Conservation (phyloP, 1,140 invertebrate genomes). For the Drosophila murphyi region DNA sequence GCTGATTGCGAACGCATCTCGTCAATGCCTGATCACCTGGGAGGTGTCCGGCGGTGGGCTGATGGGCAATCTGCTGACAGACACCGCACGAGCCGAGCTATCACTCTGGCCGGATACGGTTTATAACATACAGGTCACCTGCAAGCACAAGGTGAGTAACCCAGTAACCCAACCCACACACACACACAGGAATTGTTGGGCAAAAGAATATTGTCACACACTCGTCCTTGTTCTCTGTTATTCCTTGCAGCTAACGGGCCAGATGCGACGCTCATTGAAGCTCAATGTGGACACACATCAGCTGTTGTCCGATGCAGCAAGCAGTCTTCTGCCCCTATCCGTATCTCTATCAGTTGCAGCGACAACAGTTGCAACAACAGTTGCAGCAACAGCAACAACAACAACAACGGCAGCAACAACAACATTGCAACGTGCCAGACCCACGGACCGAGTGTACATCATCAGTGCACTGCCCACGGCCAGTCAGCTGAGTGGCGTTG, state of each 20-base stretch:
- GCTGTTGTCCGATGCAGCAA: conserved; percentile 52
- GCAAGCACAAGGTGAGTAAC: conserved; percentile 81
- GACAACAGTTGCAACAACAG: neutral
- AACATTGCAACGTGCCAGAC: conserved; percentile 24
- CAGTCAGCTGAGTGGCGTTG: conserved; percentile 67
- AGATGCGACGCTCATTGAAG: conserved; percentile 78
- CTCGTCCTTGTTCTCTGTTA: neutral
- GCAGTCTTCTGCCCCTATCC: conserved; percentile 7
- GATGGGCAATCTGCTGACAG: conserved; percentile 93
- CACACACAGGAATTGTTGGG: neutral
- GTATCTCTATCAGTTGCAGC: neutral
- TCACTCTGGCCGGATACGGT: conserved; percentile 92
- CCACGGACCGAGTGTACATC: conserved; percentile 73
- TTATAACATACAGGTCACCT: conserved; percentile 90
- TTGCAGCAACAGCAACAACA: neutral
- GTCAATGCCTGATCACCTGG: conserved; percentile 92
- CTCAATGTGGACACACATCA: conserved; percentile 75
- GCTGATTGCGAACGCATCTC: conserved; percentile 86
- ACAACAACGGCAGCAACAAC: conserved; percentile 6
- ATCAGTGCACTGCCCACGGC: conserved; percentile 69
- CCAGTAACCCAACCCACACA: no score
- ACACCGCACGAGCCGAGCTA: conserved; percentile 90
- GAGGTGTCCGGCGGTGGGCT: conserved; percentile 92
- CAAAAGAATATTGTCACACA: conserved; percentile 21
- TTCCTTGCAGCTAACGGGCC: conserved; percentile 65